Conservation (phyloP, 2,888 invertebrate genomes). For the Mamestra brassicae region DNA sequence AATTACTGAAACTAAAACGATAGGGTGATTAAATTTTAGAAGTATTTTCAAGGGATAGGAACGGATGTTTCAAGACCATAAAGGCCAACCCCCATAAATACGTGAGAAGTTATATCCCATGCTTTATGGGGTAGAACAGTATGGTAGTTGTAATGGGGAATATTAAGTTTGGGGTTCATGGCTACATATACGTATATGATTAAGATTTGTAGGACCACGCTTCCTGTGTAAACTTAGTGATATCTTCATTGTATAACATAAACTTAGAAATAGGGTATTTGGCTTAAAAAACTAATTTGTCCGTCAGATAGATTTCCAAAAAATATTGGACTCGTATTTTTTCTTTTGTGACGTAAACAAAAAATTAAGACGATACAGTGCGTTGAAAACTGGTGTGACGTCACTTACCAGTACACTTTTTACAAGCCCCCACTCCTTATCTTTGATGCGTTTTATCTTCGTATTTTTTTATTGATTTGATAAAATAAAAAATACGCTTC, state of each 20-base stretch:
- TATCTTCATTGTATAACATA: too few species aligned
- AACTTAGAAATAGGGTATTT: background rate
- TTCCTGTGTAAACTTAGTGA: background rate
- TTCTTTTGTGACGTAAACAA: too few species aligned
- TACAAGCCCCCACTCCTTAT: too few species aligned
- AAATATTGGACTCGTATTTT: too few species aligned
- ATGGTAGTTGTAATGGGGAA: constrained; percentile 4
- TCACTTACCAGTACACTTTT: too few species aligned
- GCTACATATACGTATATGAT: background rate
- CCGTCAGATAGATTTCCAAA: too few species aligned
- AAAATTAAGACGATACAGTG: too few species aligned
- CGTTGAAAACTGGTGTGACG: too few species aligned
- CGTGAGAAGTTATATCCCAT: constrained; percentile 6
- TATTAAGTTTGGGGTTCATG: background rate
- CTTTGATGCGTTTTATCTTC: too few species aligned
- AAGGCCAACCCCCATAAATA: constrained; percentile 43
- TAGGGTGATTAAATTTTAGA: constrained; percentile 37
- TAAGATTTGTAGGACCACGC: background rate
- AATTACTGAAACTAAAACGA: constrained; percentile 27
- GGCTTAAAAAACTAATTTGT: too few species aligned
- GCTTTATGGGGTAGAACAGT: constrained; percentile 19
- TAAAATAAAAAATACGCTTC: too few species aligned
- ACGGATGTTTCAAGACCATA: constrained; percentile 15
- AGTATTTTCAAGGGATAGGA: constrained; percentile 26
- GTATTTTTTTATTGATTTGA: too few species aligned